Base-by-base conservation (phyloP, 1,140 invertebrate genomes). In the Drosophila yakuba region DNA sequence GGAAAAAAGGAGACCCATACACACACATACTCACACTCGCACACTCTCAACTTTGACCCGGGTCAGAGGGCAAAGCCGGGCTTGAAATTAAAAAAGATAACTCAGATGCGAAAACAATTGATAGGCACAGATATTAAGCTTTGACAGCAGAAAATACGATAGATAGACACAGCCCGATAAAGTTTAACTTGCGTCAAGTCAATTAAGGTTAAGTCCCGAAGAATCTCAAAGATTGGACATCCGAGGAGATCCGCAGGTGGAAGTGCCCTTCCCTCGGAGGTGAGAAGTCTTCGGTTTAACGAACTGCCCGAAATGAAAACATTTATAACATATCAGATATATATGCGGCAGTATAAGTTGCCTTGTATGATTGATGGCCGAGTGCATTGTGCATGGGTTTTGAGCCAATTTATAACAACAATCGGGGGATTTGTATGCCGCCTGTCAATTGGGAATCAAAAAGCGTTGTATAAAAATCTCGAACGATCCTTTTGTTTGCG, bases 1-100 rank as follows among this genome's bases (percentile, higher is more conserved):
- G 50, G 38, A 32, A 38, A 47, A 54, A 61, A 41, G 55, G 47
- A 28, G 56, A 56, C 59, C 50, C 75, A 50, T 43, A 58, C 57
- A 43, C 43, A 66, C 50, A 58, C 57, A 43, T 36, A 66, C 50
- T 67, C 59, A 43, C 43, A 66, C 50, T 60, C 59, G 73, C 63
- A 41, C 38, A 78, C 78, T 78, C 71, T 89, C 84, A 89, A 89
- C 84, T 89, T 80, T 89, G 84, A 89, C 84, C 85, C 62, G 62
- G 84, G 84, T 90, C 84, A 84, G 85, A 71, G 85, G 74, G 74
- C 80, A 80, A 52, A 67, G 78, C 76, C 78, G 63, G 76, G 85
- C 83, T 72, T 67, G 73, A 89, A 89, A 89, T 89, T 90, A 83
- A 89, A 89, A 86, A 89, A 89, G 84, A 84, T 89, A 89, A 89